A percentile compares a stretch with the other conserved stretches of the same genome.
Evolutionary conservation across 2,797 vertebrate genomes (phyloP).

Genomic region (Sphenopsis melanotis): DNA sequence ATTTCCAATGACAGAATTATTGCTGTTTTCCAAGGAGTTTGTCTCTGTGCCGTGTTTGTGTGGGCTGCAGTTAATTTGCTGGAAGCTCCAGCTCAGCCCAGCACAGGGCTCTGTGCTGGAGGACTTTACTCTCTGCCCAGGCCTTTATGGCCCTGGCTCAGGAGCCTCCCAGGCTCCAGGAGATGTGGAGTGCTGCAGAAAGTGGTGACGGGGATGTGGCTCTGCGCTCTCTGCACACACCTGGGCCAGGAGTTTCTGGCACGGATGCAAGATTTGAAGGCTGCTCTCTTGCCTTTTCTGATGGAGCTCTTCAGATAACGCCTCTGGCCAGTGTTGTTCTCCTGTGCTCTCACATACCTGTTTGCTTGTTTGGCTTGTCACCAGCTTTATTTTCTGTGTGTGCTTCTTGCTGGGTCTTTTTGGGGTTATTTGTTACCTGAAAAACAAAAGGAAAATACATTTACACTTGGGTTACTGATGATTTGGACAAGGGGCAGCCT

Average conservation of each 20-base stretch:
- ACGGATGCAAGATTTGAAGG: background rate
- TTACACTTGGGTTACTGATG: background rate
- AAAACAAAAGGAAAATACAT: background rate
- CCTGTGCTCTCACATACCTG: background rate
- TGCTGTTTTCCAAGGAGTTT: background rate
- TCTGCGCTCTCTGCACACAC: background rate
- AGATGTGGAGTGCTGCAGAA: background rate
- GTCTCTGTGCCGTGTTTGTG: background rate
- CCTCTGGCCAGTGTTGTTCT: fast-evolving
- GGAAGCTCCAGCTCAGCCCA: background rate
- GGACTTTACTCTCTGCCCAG: background rate
- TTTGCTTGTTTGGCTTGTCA: background rate
- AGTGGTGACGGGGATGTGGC: fast-evolving
- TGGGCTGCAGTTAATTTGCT: background rate
- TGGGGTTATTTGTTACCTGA: background rate
- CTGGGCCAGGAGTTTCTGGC: fast-evolving
- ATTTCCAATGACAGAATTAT: background rate
- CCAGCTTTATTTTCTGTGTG: background rate
- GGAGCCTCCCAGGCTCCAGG: fast-evolving
- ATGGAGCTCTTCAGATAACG: background rate
- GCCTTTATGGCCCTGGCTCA: background rate
- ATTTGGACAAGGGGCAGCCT: background rate
- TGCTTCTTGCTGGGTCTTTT: background rate
- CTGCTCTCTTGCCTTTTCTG: background rate
- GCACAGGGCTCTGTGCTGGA: background rate